Percentiles rank a stretch among this genome's conserved stretches.
These are phyloP conservation scores for Asbolus verrucosus DNA, from an alignment of 1,140 invertebrate genomes.

Conservation along the genomic window DNA sequence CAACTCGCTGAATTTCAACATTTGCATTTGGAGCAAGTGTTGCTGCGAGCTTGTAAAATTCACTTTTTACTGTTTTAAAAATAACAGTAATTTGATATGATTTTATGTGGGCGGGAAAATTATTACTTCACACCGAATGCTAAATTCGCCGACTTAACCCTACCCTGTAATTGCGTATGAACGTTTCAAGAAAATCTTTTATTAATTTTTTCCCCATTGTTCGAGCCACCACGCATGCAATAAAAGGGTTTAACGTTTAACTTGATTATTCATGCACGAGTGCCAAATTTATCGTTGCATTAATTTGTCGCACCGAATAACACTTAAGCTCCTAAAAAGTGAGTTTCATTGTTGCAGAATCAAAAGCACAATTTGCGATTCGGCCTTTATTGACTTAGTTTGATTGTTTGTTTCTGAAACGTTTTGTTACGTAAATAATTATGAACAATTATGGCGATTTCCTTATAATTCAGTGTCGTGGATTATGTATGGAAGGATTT, in stretches of 20 bases:
- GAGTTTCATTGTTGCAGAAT: too few species aligned
- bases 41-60: neutral
- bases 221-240: conserved; percentile 25
- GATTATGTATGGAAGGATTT: conserved; percentile 14
- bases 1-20: conserved; percentile 15
- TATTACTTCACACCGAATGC: conserved; percentile 20
- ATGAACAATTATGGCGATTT: conserved; percentile 9
- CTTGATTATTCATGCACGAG: conserved; percentile 19
- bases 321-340: too few species aligned
- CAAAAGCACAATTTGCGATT: too few species aligned
- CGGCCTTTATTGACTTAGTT: too few species aligned
- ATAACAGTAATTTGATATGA: conserved; percentile 10
- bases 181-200: conserved; percentile 26
- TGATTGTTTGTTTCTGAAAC: neutral
- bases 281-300: conserved; percentile 7
- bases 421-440: neutral
- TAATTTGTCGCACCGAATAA: too few species aligned
- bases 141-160: conserved; percentile 25
- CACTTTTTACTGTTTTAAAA: neutral
- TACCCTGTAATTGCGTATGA: conserved; percentile 18
- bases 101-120: conserved; percentile 11
- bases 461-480: conserved; percentile 11
- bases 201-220: conserved; percentile 30
- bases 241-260: conserved; percentile 24
- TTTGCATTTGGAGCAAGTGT: conserved; percentile 28